Conservation (phyloP, 2,888 invertebrate species). For the Cosmia pyralina region DNA sequence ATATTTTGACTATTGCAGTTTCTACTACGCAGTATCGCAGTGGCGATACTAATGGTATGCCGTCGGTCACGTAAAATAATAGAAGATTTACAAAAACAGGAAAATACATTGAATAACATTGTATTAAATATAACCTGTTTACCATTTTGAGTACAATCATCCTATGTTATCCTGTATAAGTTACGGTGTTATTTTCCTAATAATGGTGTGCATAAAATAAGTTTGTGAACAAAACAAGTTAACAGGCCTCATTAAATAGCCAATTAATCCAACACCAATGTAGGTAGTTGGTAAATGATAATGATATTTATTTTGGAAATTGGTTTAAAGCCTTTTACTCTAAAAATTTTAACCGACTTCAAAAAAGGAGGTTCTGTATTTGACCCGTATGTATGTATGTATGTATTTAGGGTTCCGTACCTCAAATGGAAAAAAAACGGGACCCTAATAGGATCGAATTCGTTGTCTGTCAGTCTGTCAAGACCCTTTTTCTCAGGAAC, state of each 20-base stretch:
- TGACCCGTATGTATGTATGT: too few relatives aligned
- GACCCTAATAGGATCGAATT: too few relatives aligned
- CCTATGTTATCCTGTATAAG: not conserved
- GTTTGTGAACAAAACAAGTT: slow-evolving; percentile 10
- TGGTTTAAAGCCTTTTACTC: not conserved
- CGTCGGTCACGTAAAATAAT: not conserved
- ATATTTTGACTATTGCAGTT: too few relatives aligned
- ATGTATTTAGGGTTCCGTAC: too few relatives aligned
- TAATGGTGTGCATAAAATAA: not conserved
- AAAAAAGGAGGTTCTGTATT: too few relatives aligned
- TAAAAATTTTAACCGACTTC: too few relatives aligned
- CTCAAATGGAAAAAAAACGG: too few relatives aligned
- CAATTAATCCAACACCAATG: not conserved
- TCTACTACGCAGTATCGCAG: too few relatives aligned
- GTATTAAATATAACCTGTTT: not conserved
- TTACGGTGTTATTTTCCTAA: slow-evolving; percentile 6
- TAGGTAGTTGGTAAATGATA: not conserved
- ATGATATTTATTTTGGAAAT: not conserved
- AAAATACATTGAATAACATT: not conserved
- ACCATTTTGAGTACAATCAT: not conserved
- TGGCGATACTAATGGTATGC: not conserved
- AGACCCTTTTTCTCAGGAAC: too few relatives aligned
- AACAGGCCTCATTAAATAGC: not conserved
- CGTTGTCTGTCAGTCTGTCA: too few relatives aligned
- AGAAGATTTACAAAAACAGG: slow-evolving; percentile 3